Evolutionary conservation across 2,888 invertebrate species (phyloP), one percentile per base, ranked within the genome.

Genomic region (Mesorhabditis spiculigera): DNA sequence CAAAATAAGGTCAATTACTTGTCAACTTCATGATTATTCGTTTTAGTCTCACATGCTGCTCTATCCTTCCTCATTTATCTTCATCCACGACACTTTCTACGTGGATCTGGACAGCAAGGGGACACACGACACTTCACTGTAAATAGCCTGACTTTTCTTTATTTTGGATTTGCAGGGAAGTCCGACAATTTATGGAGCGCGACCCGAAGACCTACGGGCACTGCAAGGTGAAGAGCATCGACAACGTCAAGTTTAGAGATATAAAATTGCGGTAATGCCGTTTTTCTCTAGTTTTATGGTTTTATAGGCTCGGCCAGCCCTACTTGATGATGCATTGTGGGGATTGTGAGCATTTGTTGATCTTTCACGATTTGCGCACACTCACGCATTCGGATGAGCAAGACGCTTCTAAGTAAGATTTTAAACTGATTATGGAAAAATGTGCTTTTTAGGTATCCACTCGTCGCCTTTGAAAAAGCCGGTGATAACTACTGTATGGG

Each of bases 301-400:
- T 0, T 45, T 74, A 44, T 58, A 78, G 78, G n/a, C 67, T 80
- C 4, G 80, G 80, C 2, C 76, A 75, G 64, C 78, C 80, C 3
- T 80, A 80, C 62, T 65, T 80, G 5, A 78, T 76, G 64, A 73
- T 77, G 58, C 82, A 82, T 66, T 75, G 79, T n/a, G 79, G 80
- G 16, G 77, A 78, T n/a, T 81, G 81, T 68, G 81, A 81, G 67
- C 81, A 81, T 67, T 63, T 79, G 10, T 45, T 81, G 16, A 67
- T 81, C 10, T 84, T 84, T 72, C 80, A 84, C 58, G 84, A 84
- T 73, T 70, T 84, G 8, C 74, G 83, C 16, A 69, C 82, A 28
- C 66, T 84, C 45, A 75, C 78, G 62, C 73, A 75, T n/a, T 68
- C 77, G 6, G 84, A 84, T 73, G 74, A 71, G 10, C 80, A 81